Evolutionary conservation across 2,888 invertebrate genomes (phyloP).

Genomic region (Harpagoxenus sublaevis): DNA sequence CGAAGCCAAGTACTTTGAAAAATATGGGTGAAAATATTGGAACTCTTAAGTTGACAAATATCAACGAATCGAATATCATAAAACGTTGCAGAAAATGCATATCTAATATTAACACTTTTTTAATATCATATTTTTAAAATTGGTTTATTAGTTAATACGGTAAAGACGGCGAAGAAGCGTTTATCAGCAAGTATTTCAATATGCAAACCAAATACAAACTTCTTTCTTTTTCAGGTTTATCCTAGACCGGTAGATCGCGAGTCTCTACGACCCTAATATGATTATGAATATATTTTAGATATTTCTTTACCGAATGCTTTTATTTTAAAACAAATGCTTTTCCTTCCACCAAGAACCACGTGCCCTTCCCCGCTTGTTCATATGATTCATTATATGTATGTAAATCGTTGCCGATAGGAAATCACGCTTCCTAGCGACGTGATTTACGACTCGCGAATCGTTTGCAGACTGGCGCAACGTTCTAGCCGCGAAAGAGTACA

Average conservation of each 20-base stretch:
- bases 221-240: not conserved
- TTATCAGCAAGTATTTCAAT: not conserved
- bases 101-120: too few relatives aligned
- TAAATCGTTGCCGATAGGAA: constrained; percentile 25
- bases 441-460: constrained; percentile 32
- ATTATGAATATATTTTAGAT: not conserved
- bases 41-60: not conserved
- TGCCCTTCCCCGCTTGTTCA: not conserved
- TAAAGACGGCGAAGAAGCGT: not conserved
- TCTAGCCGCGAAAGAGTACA: not conserved
- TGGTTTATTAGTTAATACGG: not conserved
- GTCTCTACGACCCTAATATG: not conserved
- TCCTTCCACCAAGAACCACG: not conserved
- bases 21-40: not conserved
- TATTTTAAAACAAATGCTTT: constrained; percentile 2
- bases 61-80: not conserved
- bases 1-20: not conserved
- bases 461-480: not conserved
- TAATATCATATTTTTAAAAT: not conserved
- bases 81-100: not conserved
- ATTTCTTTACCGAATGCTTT: not conserved
- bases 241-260: not conserved
- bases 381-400: not conserved
- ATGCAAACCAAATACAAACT: not conserved
- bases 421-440: constrained; percentile 6